A percentile compares a stretch with the other conserved stretches of the same genome.
Conservation (phyloP, 2,888 invertebrate genomes). For the Clanis bilineata region DNA sequence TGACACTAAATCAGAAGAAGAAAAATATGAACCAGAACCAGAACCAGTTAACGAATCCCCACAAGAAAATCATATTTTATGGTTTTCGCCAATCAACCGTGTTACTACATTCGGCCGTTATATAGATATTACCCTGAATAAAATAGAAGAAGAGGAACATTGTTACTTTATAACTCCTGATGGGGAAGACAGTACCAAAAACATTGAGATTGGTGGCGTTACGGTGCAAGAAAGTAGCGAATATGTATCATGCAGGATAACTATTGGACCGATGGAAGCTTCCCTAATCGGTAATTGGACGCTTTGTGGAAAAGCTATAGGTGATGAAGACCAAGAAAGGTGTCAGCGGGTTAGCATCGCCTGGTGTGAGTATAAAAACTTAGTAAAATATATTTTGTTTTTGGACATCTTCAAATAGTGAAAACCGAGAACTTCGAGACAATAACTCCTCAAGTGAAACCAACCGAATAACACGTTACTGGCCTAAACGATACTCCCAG, state of each 20-base stretch:
- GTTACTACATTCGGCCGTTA: background rate
- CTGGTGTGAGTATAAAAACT: slow-evolving; percentile 7
- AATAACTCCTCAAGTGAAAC: too few relatives aligned
- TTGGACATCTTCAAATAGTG: background rate
- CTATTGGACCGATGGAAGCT: slow-evolving; percentile 29
- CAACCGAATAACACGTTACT: too few relatives aligned
- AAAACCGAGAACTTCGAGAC: too few relatives aligned
- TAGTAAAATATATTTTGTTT: too few relatives aligned
- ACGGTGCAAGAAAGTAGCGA: slow-evolving; percentile 19
- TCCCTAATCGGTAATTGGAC: slow-evolving; percentile 25
- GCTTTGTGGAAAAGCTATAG: background rate
- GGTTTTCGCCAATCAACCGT: background rate
- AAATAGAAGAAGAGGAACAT: background rate
- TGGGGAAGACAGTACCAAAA: background rate
- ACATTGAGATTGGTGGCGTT: background rate
- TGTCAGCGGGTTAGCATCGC: background rate
- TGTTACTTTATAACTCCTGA: background rate
- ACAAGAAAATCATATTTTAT: background rate
- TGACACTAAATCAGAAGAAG: background rate
- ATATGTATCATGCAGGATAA: slow-evolving; percentile 37
- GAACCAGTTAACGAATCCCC: background rate
- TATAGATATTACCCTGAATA: background rate
- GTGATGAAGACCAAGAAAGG: background rate
- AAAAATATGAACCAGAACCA: background rate
- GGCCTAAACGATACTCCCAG: too few relatives aligned